Evolutionary conservation across 2,888 invertebrate genomes (phyloP).

Genomic region (Aspidiotus rigidus): DNA sequence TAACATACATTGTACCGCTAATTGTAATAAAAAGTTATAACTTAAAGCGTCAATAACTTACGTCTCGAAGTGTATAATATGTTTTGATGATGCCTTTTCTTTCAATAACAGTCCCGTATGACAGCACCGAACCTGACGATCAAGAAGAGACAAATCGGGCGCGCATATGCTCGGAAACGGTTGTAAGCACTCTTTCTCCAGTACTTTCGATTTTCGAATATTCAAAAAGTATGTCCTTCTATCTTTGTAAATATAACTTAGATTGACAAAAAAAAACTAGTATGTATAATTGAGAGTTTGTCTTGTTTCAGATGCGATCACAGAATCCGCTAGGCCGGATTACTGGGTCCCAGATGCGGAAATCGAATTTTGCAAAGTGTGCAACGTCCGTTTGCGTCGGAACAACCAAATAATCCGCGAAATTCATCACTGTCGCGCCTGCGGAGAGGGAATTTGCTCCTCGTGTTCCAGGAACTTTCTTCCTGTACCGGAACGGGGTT

Average conservation of each 20-base stretch:
- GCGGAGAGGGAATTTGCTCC: slow-evolving; percentile 60
- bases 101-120: too few relatives aligned
- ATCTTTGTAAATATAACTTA: slow-evolving; percentile 1
- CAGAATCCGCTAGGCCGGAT: slow-evolving; percentile 62
- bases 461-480: slow-evolving; percentile 56
- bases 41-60: too few relatives aligned
- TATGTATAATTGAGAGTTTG: neutral
- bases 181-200: slow-evolving; percentile 60
- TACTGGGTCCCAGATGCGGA: slow-evolving; percentile 74
- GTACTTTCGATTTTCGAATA: slow-evolving; percentile 63
- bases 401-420: slow-evolving; percentile 34
- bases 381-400: slow-evolving; percentile 50
- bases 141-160: too few relatives aligned
- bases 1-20: too few relatives aligned
- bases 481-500: slow-evolving; percentile 62
- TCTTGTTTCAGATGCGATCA: slow-evolving; percentile 51
- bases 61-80: too few relatives aligned
- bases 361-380: slow-evolving; percentile 57
- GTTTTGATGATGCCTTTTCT: too few relatives aligned
- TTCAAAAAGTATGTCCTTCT: slow-evolving; percentile 53
- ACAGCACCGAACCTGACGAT: too few relatives aligned
- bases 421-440: slow-evolving; percentile 60
- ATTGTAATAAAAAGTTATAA: too few relatives aligned
- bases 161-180: slow-evolving; percentile 51
- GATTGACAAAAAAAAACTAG: neutral